Conservation (phyloP, 2,888 invertebrate genomes). For the Metalampra italica region DNA sequence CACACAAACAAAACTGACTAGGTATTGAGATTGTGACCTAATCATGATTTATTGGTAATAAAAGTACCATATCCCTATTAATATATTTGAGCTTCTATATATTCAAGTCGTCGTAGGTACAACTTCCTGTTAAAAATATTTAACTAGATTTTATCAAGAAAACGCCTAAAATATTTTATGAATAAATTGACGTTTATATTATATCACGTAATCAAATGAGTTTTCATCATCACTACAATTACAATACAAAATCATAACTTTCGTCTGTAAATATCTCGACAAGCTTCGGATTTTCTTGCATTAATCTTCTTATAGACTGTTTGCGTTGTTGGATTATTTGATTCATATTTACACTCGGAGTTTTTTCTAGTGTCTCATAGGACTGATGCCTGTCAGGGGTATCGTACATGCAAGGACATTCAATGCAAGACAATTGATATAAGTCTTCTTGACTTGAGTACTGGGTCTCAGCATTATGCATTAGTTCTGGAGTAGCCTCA, state of each 20-base stretch:
- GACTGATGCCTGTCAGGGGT: neutral
- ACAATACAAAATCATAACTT: conserved; percentile 45
- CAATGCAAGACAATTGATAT: conserved; percentile 8
- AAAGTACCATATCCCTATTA: too few species aligned
- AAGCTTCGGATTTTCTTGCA: conserved; percentile 49
- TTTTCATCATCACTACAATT: conserved; percentile 5
- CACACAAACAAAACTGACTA: too few species aligned
- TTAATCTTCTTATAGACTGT: conserved; percentile 38
- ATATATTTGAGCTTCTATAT: too few species aligned
- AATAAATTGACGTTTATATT: too few species aligned
- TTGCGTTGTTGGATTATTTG: conserved; percentile 40
- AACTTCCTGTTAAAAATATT: too few species aligned
- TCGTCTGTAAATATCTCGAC: conserved; percentile 61
- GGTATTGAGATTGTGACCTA: too few species aligned
- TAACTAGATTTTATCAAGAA: too few species aligned
- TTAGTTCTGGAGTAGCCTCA: conserved; percentile 43
- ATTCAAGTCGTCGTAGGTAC: too few species aligned
- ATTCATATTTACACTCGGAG: conserved; percentile 3
- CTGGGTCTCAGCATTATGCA: conserved; percentile 49
- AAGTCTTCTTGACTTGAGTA: conserved; percentile 59
- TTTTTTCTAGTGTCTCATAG: neutral
- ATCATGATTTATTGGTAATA: too few species aligned
- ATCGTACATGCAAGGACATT: neutral
- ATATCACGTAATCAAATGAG: too few species aligned
- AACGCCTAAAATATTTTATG: too few species aligned